Evolutionary conservation across 2,888 invertebrate genomes (phyloP).

Genomic region (Drosophila yooni): DNA sequence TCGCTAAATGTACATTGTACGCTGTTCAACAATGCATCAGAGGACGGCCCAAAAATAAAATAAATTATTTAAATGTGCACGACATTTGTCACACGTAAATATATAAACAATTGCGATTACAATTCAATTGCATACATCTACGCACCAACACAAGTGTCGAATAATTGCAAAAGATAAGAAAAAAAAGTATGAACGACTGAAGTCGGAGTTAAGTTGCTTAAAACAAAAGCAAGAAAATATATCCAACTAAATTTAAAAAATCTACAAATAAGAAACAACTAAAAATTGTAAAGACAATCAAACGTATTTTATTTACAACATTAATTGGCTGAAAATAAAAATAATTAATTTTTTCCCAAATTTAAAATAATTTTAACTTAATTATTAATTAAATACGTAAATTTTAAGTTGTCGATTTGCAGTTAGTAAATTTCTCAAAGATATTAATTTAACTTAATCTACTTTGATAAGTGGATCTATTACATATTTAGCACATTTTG

Average conservation of each 20-base stretch:
- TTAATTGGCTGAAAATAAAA: not conserved
- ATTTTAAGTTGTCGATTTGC: no score
- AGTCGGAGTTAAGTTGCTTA: not conserved
- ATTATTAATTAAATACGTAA: not conserved
- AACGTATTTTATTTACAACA: not conserved
- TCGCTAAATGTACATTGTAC: slow-evolving; percentile 17
- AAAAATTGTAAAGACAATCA: not conserved
- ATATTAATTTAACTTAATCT: no score
- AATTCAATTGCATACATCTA: slow-evolving; percentile 6
- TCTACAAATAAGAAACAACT: not conserved
- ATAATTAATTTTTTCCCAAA: not conserved
- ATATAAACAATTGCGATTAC: slow-evolving; percentile 5
- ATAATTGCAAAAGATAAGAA: slow-evolving; percentile 1
- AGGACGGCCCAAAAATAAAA: slow-evolving; percentile 31
- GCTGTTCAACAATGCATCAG: slow-evolving; percentile 28
- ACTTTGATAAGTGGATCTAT: no score
- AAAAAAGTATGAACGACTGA: not conserved
- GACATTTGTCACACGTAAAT: not conserved
- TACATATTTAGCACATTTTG: no score
- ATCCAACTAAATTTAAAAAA: not conserved
- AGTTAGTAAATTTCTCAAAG: no score
- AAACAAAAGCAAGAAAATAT: not conserved
- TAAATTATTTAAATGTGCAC: slow-evolving; percentile 25
- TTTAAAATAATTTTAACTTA: not conserved
- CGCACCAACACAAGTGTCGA: slow-evolving; percentile 2